Evolutionary conservation across 2,797 vertebrate genomes (phyloP), one percentile per base, ranked within the genome.

Genomic region (Nannoperca obscura): DNA sequence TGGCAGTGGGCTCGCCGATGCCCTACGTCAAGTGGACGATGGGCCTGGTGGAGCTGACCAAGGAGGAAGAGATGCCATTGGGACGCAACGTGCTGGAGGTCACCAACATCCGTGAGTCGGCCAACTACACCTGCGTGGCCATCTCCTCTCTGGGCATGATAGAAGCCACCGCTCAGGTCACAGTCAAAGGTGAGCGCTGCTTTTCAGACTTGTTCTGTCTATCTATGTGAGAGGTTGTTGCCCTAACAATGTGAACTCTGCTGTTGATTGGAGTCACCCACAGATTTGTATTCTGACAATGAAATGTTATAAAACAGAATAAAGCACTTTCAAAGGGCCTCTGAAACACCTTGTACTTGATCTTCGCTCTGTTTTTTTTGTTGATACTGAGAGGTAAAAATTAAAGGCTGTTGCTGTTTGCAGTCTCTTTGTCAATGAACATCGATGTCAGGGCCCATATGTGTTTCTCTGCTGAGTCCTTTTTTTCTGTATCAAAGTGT

Each of bases 101-200:
- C 89, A 98, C 96, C 1, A 97, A 97, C 3, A 96, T 99, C 84
- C 97, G 96, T 19, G 96, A 97, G 78, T 99, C 98, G 0, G 96
- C 96, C 85, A 99, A 99, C 94, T 99, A 98, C 94, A 99, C 97
- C 0, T 99, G 98, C 0, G 96, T 98, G 91, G 98, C 97, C 91
- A 98, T 99, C 87, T 98, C 97, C 69, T 97, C 97, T 30, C 95
- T 99, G 90, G 98, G 97, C n/a, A 95, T 98, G 88, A 99, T 99
- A 0, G 97, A 98, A 59, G 96, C 97, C 0, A 97, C 97, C 0
- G 97, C 97, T 8, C 97, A 99, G 92, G 97, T 99, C 93, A 97
- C 96, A 0, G 97, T 99, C 89, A 99, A 99, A 95, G 97, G 98
- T 99, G 85, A 96, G 96, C 36, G 3, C 20, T 30, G 5, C 1